Evolutionary conservation across 2,888 invertebrate species (phyloP), one percentile per base, ranked within the genome.

Genomic region (Belgica antarctica): DNA sequence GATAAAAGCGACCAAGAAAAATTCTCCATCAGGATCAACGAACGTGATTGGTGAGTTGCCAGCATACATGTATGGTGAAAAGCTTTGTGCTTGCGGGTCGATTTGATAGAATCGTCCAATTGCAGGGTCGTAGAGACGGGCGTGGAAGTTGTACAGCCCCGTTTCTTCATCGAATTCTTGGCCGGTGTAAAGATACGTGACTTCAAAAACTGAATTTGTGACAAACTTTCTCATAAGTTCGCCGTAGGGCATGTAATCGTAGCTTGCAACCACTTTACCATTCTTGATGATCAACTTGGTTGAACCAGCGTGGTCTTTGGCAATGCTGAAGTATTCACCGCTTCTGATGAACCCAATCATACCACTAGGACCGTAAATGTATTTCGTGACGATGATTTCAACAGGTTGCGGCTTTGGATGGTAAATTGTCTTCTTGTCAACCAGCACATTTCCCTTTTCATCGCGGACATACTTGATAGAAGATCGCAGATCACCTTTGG

Each of bases 151-250:
- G 47, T 75, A 75, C 2, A 75, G 70, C 0, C 71, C 72, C 1
- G 72, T 73, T 70, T 75, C 74, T 27, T 73, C 71, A 59, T 75
- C 75, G 70, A 70, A 74, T 71, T 75, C 75, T 27, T 75, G 74
- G 1, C 74, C 75, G 2, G 74, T 73, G 61, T 72, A 74, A 0
- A 74, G 70, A 65, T 73, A 74, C 0, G 61, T 8, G 3, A 74
- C 71, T 12, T 74, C 72, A 1, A 65, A 68, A 10, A 71, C 68
- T 5, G 41, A 19, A 31, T 72, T 69, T 5, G 15, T 15, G 4
- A 72, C 73, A 63, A 62, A 75, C 7, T 12, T 10, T 2, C 73
- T 62, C 71, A 74, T 72, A 0, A 71, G 1, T 10, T 71, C 69
- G 1, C 75, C 75, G 47, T 75, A 75, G 0, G 75, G 74, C 15